phyloP scores from a whole-genome alignment of 1,140 invertebrate genomes.

The Trachymyrmex septentrionalis region DNA sequence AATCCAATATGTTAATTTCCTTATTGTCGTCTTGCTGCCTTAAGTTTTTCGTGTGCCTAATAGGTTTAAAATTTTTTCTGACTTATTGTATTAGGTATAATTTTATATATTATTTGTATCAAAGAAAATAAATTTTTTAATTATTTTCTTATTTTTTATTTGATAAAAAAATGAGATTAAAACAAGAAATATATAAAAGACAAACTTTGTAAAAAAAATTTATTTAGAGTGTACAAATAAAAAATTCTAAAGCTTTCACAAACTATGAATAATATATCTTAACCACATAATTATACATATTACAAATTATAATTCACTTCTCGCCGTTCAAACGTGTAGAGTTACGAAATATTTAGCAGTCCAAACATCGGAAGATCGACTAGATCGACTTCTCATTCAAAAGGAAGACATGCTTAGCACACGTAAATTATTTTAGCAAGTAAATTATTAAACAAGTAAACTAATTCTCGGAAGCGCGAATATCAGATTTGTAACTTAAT shows the following conservation, averaged over 20 bases:
- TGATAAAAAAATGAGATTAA: not conserved
- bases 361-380: slow-evolving; percentile 22
- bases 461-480: not conserved
- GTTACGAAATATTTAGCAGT: slow-evolving; percentile 51
- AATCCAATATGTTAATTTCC: too few relatives aligned
- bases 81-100: not conserved
- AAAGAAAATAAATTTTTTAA: not conserved
- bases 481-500: not conserved
- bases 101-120: not conserved
- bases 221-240: slow-evolving; percentile 78
- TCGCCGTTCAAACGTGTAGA: not conserved
- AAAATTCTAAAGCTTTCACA: slow-evolving; percentile 58
- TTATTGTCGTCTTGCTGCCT: too few relatives aligned
- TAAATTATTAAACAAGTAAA: slow-evolving; percentile 10
- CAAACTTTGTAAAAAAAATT: slow-evolving; percentile 74
- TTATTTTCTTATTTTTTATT: not conserved
- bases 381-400: slow-evolving; percentile 39
- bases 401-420: slow-evolving; percentile 37
- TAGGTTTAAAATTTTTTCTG: not conserved
- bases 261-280: slow-evolving; percentile 69
- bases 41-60: not conserved
- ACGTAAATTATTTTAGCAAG: not conserved
- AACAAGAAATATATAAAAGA: not conserved
- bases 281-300: slow-evolving; percentile 57
- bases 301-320: slow-evolving; percentile 38